Evolutionary conservation across 2,797 vertebrate species (phyloP).

Genomic region (Emys orbicularis): DNA sequence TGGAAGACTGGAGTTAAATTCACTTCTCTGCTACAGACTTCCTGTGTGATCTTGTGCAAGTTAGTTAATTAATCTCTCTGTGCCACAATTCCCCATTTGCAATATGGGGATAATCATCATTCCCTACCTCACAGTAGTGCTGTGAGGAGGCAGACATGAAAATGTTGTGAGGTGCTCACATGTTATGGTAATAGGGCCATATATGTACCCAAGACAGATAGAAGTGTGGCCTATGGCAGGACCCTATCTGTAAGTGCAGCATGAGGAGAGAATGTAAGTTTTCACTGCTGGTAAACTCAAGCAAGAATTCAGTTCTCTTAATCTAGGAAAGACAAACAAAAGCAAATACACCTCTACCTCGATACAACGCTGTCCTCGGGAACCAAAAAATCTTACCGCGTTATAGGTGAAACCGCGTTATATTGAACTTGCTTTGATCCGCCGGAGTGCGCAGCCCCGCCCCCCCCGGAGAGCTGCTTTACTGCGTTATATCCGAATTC

Average conservation of each 20-base stretch:
- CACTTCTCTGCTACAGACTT: neutral
- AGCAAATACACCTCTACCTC: neutral
- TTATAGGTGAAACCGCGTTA: no score
- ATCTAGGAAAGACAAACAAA: neutral
- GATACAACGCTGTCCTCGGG: no score
- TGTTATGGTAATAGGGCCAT: neutral
- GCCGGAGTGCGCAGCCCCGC: no score
- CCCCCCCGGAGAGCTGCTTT: no score
- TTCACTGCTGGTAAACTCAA: neutral
- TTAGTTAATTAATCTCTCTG: neutral
- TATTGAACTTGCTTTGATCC: no score
- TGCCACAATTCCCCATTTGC: neutral
- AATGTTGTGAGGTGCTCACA: neutral
- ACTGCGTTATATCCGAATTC: no score
- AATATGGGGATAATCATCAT: neutral
- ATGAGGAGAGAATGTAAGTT: neutral
- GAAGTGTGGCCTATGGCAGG: neutral
- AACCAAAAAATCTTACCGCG: no score
- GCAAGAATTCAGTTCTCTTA: neutral
- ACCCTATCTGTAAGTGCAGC: neutral
- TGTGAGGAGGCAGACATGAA: neutral
- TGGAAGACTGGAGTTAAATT: neutral
- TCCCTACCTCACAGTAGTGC: fast-evolving
- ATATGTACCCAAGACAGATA: fast-evolving
- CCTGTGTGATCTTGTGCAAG: neutral